Conservation (phyloP, 2,113 vertebrate species). For the Plestiodon gilberti region DNA sequence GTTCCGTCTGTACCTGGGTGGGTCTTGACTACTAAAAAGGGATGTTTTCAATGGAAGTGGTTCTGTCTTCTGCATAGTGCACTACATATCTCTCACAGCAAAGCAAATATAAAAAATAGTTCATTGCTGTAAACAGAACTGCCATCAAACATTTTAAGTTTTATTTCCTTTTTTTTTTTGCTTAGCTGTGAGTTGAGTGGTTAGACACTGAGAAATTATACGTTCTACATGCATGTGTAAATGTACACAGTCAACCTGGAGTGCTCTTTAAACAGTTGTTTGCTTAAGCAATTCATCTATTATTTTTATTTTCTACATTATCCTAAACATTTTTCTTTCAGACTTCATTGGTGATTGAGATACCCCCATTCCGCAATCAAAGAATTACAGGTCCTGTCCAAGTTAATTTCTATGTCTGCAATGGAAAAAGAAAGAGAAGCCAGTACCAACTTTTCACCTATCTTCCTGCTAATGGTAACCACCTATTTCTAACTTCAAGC, state of each 20-base stretch:
- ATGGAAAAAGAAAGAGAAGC: slow-evolving; percentile 97
- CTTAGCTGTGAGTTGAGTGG: not conserved
- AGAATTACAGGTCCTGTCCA: slow-evolving; percentile 91
- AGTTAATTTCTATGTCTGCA: slow-evolving; percentile 98
- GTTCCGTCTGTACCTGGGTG: too few species aligned
- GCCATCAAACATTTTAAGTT: not conserved
- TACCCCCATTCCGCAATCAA: slow-evolving; percentile 95
- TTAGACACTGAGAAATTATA: not conserved
- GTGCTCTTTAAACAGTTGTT: not conserved
- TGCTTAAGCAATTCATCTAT: slow-evolving; percentile 31
- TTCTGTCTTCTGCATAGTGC: not conserved
- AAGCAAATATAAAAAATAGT: not conserved
- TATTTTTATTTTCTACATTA: slow-evolving; percentile 2
- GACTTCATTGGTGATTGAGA: slow-evolving; percentile 90
- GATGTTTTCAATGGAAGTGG: not conserved
- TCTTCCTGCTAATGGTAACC: slow-evolving; percentile 93
- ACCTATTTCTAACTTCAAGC: slow-evolving; percentile 48
- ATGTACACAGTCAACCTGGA: rapidly evolving
- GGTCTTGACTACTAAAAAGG: too few species aligned
- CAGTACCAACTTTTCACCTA: slow-evolving; percentile 96
- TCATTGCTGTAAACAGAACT: not conserved
- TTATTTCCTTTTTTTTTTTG: not conserved
- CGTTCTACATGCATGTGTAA: rapidly evolving
- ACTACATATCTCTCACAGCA: not conserved
- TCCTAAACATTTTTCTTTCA: slow-evolving; percentile 54